Evolutionary conservation across 2,797 vertebrate genomes (phyloP), one percentile per base, ranked within the genome.

Genomic region (Enteromius radiatus): DNA sequence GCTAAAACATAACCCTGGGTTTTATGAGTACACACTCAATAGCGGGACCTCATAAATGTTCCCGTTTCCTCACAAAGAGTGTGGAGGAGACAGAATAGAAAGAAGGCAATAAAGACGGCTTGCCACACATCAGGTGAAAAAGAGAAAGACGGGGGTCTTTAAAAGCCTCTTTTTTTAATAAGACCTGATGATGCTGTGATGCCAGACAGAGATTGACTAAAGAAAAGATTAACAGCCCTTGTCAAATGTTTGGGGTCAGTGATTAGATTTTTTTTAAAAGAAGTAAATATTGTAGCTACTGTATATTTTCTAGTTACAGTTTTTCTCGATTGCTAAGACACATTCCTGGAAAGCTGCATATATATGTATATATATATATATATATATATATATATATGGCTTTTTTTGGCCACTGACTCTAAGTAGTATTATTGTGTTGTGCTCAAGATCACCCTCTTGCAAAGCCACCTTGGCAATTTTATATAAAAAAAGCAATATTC

Each of bases 401-500:
- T 59, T 82, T 81, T 47, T 5, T 38, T 36, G 69, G 54, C 21
- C n/a, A 28, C 14, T 31, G 7, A 33, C 61, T 52, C n/a, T 52
- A 52, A 63, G 56, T 28, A 63, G 14, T 47, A 63, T 71, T 71
- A 4, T 31, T 21, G 31, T 47, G 10, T 56, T 76, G 26, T 52
- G 26, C 49, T 26, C 23, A 41, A 76, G 38, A 68, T 45, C 36
- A 75, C 43, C 36, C 14, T 54, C 28, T 36, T 68, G 81, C 63
- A 76, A 82, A 76, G 81, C 23, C 36, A 59, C 73, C 45, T 52
- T 67, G 80, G 71, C 41, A 17, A 36, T 68, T 76, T 76, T 61
- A 75, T 61, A 75, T 75, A 75, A 81, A 61, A 81, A 73, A 82
- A 82, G 64, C 81, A 69, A 82, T 77, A 68, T 68, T 76, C 36